A percentile compares a stretch with the other conserved stretches of the same genome.
Conservation (phyloP, 1,140 invertebrate species). For the Gryllus bimaculatus region DNA sequence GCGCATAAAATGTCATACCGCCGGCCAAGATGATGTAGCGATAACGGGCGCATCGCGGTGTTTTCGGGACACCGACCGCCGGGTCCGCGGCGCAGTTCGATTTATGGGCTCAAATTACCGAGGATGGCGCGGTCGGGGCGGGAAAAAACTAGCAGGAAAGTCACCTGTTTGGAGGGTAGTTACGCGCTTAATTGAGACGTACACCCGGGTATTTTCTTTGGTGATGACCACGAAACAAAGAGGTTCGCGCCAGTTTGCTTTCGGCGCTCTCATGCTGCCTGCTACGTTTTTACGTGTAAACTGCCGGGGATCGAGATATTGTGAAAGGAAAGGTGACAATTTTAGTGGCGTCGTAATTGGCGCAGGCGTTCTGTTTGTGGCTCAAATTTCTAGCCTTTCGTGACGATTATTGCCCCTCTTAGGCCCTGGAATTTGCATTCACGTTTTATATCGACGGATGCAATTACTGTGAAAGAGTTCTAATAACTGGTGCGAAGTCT, state of each 20-base stretch:
- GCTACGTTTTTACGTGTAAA: neutral
- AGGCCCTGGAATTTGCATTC: neutral
- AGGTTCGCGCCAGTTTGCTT: neutral
- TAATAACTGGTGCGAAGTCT: too few species aligned
- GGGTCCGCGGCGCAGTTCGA: neutral
- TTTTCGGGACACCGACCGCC: neutral
- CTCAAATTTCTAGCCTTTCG: neutral
- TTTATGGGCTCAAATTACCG: conserved; percentile 1
- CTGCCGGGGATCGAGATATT: neutral
- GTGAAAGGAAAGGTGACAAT: neutral
- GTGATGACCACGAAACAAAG: neutral
- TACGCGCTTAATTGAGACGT: neutral
- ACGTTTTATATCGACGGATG: neutral
- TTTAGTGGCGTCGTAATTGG: neutral
- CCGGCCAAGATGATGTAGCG: neutral
- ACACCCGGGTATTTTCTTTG: neutral
- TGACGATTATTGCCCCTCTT: neutral
- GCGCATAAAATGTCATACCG: neutral
- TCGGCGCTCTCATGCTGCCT: neutral
- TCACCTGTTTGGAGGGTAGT: neutral
- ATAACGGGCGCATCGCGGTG: neutral
- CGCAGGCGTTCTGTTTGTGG: neutral
- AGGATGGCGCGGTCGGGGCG: neutral
- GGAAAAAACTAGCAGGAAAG: neutral
- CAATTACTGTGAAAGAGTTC: neutral